Evolutionary conservation across 2,797 vertebrate species (phyloP).

Genomic region (Cuculus canorus): DNA sequence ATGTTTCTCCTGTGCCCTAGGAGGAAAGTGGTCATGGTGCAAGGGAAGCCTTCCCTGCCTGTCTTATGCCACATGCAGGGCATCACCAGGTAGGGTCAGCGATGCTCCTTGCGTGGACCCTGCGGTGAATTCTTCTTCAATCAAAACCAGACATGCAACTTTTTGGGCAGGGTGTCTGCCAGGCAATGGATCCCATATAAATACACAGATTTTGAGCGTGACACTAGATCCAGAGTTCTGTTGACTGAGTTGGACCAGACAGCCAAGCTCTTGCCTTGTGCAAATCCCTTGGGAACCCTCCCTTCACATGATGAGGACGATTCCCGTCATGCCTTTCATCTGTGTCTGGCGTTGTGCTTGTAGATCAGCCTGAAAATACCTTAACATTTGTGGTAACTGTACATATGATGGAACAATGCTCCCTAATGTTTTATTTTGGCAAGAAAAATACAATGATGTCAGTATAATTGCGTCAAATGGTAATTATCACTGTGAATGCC

Average conservation of each 20-base stretch:
- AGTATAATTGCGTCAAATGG: not conserved
- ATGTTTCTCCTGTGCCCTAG: not conserved
- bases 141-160: not conserved
- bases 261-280: not conserved
- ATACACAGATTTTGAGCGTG: not conserved
- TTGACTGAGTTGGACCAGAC: not conserved
- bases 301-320: not conserved
- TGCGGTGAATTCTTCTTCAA: not conserved
- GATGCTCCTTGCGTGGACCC: not conserved
- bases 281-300: not conserved
- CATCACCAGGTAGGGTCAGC: not conserved
- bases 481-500: not conserved
- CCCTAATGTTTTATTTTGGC: not conserved
- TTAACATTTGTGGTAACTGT: not conserved
- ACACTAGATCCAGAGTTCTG: not conserved
- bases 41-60: not conserved
- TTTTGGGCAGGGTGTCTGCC: not conserved
- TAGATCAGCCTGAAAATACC: not conserved
- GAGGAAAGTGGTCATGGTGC: not conserved
- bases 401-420: not conserved
- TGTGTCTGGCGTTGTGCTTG: not conserved
- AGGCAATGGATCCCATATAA: not conserved
- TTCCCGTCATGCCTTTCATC: not conserved
- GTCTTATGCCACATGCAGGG: not conserved
- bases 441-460: not conserved